Base-by-base conservation (phyloP, 2,888 invertebrate species). In the Aplocera efformata region DNA sequence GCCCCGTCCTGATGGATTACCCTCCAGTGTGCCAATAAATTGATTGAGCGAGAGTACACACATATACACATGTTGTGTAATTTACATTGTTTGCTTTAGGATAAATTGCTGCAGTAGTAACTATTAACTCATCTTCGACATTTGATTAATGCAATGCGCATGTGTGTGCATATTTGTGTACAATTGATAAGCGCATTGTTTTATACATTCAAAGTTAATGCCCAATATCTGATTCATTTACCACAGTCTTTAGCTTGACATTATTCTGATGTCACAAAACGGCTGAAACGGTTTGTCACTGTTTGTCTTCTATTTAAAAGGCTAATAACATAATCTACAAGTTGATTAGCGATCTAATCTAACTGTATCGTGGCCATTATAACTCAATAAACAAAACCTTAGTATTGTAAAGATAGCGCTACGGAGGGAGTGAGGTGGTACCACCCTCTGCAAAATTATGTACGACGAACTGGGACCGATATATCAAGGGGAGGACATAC, bases 401-500 rank as follows among this genome's bases (percentile, higher is more conserved):
- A 71, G 80, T 78, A 84, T 86, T 86, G 86, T 81, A 69, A 74
- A 72, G 77, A 77, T 78, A 76, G 79, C 67, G 68, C 69, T 69
- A 67, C 72, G 66, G 53, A 53, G 74, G 74, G 72, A 66, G 71
- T 52, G 50, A 59, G 74, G 76, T 56, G 75, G 68, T 56, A 53
- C 76, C 75, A 73, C 80, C 79, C 83, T 71, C 83, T 11, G 76
- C 86, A 86, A 88, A 88, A 88, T 88, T 88, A 88, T 88, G 88
- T 88, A 88, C 88, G 88, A 88, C 86, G 88, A 81, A 83, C 88
- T 84, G 88, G 88, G 88, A 88, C 80, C 79, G 83, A 88, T 88
- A 88, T 88, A 88, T 88, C 85, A 86, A 71, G 80, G 85, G 86
- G 86, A 83, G 86, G 85, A 85, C 86, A 86, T 85, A 84, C 83